Conservation (phyloP, 2,797 vertebrate genomes). For the Jordanella pulchra region DNA sequence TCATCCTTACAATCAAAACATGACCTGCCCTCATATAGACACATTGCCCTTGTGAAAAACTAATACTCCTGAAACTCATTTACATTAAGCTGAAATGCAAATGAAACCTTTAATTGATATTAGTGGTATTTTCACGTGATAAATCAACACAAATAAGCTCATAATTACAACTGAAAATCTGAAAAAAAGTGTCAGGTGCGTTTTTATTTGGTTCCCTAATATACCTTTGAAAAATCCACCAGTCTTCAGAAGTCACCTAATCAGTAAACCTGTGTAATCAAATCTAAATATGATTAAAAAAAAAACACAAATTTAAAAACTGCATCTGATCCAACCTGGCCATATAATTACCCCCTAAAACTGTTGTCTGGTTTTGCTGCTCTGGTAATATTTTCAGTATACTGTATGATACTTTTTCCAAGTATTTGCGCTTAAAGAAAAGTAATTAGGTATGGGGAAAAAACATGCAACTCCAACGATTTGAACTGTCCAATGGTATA, state of each 20-base stretch:
- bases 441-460: background rate
- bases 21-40: background rate
- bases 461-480: background rate
- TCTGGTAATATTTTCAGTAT: background rate
- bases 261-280: no score
- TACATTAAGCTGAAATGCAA: background rate
- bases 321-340: no score
- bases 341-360: no score
- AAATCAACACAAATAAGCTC: background rate
- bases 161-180: background rate
- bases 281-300: no score
- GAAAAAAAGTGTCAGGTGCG: background rate
- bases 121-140: background rate
- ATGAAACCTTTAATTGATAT: background rate
- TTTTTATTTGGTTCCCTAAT: background rate
- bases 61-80: background rate
- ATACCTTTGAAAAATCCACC: background rate
- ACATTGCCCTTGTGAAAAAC: background rate
- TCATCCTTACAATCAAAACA: background rate
- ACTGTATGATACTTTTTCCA: background rate
- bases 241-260: background rate
- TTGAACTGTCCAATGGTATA: no score
- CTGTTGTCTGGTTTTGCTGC: no score
- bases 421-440: background rate
- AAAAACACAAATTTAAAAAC: no score